Evolutionary conservation across 2,797 vertebrate species (phyloP), one percentile per base, ranked within the genome.

Genomic region (Mormyrus proboscirostris): DNA sequence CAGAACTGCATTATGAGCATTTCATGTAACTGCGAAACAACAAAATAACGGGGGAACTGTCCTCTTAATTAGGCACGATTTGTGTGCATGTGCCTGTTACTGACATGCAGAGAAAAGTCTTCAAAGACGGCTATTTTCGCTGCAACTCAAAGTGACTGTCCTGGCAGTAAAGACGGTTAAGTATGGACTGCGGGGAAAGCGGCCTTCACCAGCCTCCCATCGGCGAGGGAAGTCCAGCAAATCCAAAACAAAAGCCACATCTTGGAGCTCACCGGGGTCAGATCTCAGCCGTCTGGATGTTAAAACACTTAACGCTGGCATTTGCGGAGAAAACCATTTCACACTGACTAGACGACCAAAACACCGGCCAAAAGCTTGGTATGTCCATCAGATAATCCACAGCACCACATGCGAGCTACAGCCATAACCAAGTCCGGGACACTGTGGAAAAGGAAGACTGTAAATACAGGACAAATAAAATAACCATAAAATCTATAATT

Each of bases 41-140:
- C 62, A 51, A 90, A 88, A 89, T 76, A 65, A 91, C 62, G 88
- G 89, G 50, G 62, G 8, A 83, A 8, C 33, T 55, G 47, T 91
- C 89, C 82, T 79, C 90, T 89, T 90, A 90, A 92, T 92, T 90
- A 91, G 57, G 22, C 10, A 16, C 29, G 85, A 83, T 87, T 83
- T 88, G 73, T 44, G 33, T 79, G 62, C 1, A 29, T 41, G 29
- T 33, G 2, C 38, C 86, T 1, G 44, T 53, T 33, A 86, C 86
- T 89, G 84, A 12, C 1, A 29, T 90, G 47, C 55, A 53, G 44
- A 85, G 38, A 86, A n/a, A 76, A 57, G 69, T 73, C 65, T 41
- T 55, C 88, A 83, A 59, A 88, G 49, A 12, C 10, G 7, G 51
- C 51, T n/a, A 9, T 55, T 12, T 7, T 49, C 14, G 19, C 16